Base-by-base conservation (phyloP, 2,113 vertebrate species). In the Larimichthys crocea region DNA sequence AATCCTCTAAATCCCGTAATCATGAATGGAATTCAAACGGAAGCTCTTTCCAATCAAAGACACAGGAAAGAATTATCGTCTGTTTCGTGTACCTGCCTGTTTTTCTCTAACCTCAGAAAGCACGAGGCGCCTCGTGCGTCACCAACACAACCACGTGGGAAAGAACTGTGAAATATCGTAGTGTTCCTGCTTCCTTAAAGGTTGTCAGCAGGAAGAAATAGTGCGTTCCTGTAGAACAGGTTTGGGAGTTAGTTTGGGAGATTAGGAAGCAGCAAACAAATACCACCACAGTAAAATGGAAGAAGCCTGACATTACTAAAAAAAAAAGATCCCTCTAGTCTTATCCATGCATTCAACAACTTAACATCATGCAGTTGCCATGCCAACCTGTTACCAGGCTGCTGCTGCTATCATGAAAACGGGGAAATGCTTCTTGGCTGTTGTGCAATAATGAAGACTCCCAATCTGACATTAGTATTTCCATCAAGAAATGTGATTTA, bases 331-430 rank as follows among this genome's bases (percentile, higher is more conserved):
- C 74, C 65, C 46, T 76, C 67, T 74, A 59, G 59, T 80, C 74
- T 75, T 68, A 88, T 89, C 82, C 83, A 83, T 90, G 77, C 70
- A 77, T 75, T 80, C 81, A 88, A 74, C 63, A 84, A 62, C 63
- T 84, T 85, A 52, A 86, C 81, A 79, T 79, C 79, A 89, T 86
- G 86, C 90, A 83, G 92, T 93, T 94, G 84, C 93, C 91, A 94
- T 93, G 91, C 85, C 92, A 94, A 93, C 92, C 85, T 62, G 84
- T 91, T 79, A 86, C 76, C 84, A 86, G 80, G 72, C 87, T 86
- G 80, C 79, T 84, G 80, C 78, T 76, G 79, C 85, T 60, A 60
- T 53, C 76, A 78, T 46, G 74, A 70, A 71, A 83, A 83, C 3
- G 15, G 66, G 35, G 76, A 87, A 77, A 70, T n/a, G 73, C 76